Base-by-base conservation (phyloP, 2,888 invertebrate species). In the Ichneumoninae sp. region DNA sequence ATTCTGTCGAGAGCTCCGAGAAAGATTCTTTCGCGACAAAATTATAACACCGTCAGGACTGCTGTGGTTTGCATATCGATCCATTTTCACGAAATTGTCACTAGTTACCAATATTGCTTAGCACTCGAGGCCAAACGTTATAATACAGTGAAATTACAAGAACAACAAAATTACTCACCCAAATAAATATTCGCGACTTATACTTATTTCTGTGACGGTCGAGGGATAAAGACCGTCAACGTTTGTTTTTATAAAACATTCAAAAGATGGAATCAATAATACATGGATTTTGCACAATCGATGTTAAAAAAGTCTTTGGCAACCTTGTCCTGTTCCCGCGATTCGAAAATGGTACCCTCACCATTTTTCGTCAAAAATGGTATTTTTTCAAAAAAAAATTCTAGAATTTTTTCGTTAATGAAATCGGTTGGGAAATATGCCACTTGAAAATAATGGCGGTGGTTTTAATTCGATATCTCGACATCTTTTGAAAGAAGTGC, bases 231-330 rank as follows among this genome's bases (percentile, higher is more conserved):
- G 68, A 60, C 66, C 80, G 85, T 76, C 84, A 86, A 87, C 81
- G 84, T 89, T 89, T 88, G 82, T 88, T 89, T 88, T 88, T 87
- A 87, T 88, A 88, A 89, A 69, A 87, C 87, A 89, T 87, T 60
- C 86, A 87, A 86, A 87, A 89, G 87, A 82, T 87, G 85, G 85
- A 88, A 79, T 87, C 85, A 88, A 89, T 89, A 89, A 89, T 89
- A 89, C 88, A 89, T 88, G 87, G 86, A 87, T 88, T 89, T 89
- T 88, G 86, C 88, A 89, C 83, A 86, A 86, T 77, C 66, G 33
- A 57, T 36, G 69, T 81, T 52, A 69, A 60, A 50, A 22, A 52
- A 52, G 30, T 26, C n/a, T 62, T 62, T 62, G 13, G 30, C 30
- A 33, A 62, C n/a, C 62, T 33, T 30, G 30, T 30, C 62, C 44